Evolutionary conservation across 1,140 invertebrate species (phyloP).

Genomic region (Pectinophora gossypiella): DNA sequence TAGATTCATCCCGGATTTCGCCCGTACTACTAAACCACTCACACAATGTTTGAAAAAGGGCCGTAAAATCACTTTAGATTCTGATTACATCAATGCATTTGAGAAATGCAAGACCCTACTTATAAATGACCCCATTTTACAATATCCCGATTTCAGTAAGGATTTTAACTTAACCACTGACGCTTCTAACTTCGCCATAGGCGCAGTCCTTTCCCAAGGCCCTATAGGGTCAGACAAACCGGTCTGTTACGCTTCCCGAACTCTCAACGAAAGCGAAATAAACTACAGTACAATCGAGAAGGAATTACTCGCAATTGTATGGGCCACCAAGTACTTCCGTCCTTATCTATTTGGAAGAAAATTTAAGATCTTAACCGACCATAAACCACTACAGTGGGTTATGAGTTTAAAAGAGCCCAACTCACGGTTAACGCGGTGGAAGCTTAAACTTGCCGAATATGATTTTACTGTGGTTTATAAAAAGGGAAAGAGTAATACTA

Average conservation of each 20-base stretch:
- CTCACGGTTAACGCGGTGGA: not conserved
- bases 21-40: conserved; percentile 29
- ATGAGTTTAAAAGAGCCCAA: too few relatives aligned
- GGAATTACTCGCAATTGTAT: not conserved
- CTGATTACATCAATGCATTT: conserved; percentile 13
- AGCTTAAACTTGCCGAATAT: not conserved
- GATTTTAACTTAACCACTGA: conserved; percentile 15
- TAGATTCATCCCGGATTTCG: conserved; percentile 41
- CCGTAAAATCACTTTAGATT: conserved; percentile 4
- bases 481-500: not conserved
- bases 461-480: not conserved
- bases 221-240: not conserved
- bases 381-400: too few relatives aligned
- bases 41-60: too few relatives aligned
- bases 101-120: conserved; percentile 13
- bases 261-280: not conserved
- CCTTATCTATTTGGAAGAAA: too few relatives aligned
- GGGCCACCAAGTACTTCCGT: too few relatives aligned
- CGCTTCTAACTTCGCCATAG: conserved; percentile 11
- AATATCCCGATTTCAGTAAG: conserved; percentile 26
- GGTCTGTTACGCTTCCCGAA: not conserved
- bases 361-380: too few relatives aligned
- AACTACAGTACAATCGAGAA: conserved; percentile 63
- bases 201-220: too few relatives aligned
- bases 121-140: conserved; percentile 13